Base-by-base conservation (phyloP, 2,113 vertebrate species). In the Lynx canadensis region DNA sequence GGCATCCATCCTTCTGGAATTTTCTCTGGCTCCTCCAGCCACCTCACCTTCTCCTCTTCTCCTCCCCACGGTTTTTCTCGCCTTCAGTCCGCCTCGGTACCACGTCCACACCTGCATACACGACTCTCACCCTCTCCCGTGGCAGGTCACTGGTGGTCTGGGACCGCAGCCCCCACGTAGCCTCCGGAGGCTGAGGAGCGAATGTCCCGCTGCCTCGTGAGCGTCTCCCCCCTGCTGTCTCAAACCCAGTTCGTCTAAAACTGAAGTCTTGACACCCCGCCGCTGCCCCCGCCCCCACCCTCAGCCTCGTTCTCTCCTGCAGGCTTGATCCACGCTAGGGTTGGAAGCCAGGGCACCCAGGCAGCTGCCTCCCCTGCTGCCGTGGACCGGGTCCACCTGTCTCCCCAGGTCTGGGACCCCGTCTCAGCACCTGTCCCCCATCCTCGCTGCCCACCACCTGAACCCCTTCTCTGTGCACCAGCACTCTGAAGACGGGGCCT, bases 41-140 rank as follows among this genome's bases (percentile, higher is more conserved):
- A 3, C 48, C 25, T 33, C 29, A 4, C 3, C 33, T 50, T 21
- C 45, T 29, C 45, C n/a, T 18, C 52, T 52, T 21, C 45, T 52
- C 83, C 38, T 29, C 0, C 9, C 38, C 19, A 2, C 21, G 14
- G 31, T 13, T 18, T 16, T 29, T 65, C 13, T 7, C 5, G 0
- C 45, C 48, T 16, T 0, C 27, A 1, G 55, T 48, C 57, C 33
- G 3, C 57, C 4, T n/a, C 1, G 0, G 41, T 41, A 16, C 4
- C 73, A 19, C 4, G 3, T 15, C 60, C 36, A 29, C 5, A n/a
- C 63, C 83, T n/a, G 16, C 4, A 4, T 4, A 13, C 27, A 8
- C 7, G 18, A 7, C 63, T 27, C 50, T 13, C 4, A 1, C 66
- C 74, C 13, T 19, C 36, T 68, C 45, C 11, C 5, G 4, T 2